These are phyloP conservation scores for Heliconius ethilla DNA, from an alignment of 2,888 invertebrate genomes.

Conservation along the genomic window DNA sequence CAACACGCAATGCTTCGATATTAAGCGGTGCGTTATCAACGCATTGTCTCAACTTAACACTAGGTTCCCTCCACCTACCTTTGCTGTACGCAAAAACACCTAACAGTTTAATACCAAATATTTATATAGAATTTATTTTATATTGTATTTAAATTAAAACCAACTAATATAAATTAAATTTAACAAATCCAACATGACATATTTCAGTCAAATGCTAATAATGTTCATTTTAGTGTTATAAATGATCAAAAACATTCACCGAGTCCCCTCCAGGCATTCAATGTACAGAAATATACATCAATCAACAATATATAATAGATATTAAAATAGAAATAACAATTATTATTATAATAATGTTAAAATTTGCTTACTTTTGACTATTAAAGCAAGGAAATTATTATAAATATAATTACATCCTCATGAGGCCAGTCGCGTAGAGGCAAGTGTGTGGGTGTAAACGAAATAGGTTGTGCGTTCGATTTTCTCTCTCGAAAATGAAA, in stretches of 20 bases:
- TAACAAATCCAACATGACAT: not conserved
- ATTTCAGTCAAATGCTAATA: not conserved
- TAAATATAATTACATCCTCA: too few species aligned
- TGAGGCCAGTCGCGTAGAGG: not conserved
- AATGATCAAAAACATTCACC: not conserved
- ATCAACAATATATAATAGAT: not conserved
- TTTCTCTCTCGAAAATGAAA: not conserved
- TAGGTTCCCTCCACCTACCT: too few species aligned
- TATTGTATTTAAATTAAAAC: not conserved
- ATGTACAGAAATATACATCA: not conserved
- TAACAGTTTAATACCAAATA: too few species aligned
- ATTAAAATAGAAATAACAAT: not conserved
- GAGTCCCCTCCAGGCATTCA: not conserved
- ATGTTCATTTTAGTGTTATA: not conserved
- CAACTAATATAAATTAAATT: not conserved
- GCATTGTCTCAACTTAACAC: too few species aligned
- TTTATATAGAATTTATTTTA: too few species aligned
- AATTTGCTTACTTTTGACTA: too few species aligned
- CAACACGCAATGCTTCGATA: too few species aligned
- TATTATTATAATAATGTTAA: not conserved
- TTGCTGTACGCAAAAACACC: too few species aligned
- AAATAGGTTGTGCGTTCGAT: too few species aligned
- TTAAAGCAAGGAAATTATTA: too few species aligned
- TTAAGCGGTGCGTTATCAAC: too few species aligned
- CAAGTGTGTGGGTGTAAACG: not conserved